A percentile compares a stretch with the other conserved stretches of the same genome.
Evolutionary conservation across 2,888 invertebrate species (phyloP).

Genomic region (Drosophila tripunctata): DNA sequence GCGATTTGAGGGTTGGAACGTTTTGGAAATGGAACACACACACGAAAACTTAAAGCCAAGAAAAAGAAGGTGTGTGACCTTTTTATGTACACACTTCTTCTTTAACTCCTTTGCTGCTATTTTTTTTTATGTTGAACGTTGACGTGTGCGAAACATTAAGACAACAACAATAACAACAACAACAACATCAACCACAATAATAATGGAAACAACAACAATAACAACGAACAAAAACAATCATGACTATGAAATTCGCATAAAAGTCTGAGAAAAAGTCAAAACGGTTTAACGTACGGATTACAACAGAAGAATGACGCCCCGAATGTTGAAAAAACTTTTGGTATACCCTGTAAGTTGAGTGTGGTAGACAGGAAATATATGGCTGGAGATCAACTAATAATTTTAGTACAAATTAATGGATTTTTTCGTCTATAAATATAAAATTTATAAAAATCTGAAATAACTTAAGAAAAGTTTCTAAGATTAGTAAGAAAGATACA

Average conservation of each 20-base stretch:
- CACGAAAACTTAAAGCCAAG: constrained; percentile 18
- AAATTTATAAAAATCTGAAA: no score
- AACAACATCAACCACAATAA: constrained; percentile 1
- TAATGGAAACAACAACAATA: constrained; percentile 23
- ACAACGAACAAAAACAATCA: constrained; percentile 36
- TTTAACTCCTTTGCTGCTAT: constrained; percentile 11
- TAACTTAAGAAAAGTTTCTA: no score
- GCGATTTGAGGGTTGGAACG: constrained; percentile 44
- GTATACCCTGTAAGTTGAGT: constrained; percentile 23
- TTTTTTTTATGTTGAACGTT: constrained; percentile 33
- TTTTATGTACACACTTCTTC: constrained; percentile 33
- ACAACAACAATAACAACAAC: constrained; percentile 46
- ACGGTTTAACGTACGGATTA: constrained; percentile 65
- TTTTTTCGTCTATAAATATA: no score
- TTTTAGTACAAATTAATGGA: no score
- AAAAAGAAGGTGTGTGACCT: constrained; percentile 78
- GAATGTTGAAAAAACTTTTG: constrained; percentile 12
- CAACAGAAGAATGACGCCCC: constrained; percentile 45
- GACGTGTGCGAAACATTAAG: constrained; percentile 71
- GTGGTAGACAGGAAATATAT: neutral
- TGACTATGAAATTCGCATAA: constrained; percentile 71
- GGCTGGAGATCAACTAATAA: no score
- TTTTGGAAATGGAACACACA: constrained; percentile 52
- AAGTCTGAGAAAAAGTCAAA: constrained; percentile 69
- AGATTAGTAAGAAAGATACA: no score